Base-by-base conservation (phyloP, 2,113 vertebrate species). In the Macrotus californicus region DNA sequence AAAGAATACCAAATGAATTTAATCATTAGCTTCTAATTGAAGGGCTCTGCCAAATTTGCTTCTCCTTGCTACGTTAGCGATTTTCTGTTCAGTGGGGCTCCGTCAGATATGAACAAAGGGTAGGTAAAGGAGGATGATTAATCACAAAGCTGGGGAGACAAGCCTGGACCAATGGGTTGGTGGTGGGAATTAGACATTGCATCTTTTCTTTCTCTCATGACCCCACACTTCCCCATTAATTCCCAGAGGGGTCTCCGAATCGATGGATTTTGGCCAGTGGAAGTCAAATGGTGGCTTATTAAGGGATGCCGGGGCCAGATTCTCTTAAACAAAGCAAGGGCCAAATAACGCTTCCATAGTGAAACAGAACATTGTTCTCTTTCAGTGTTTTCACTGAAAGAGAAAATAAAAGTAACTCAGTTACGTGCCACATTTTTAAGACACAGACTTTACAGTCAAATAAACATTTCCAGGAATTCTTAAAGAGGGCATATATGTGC, bases 21-120 rank as follows among this genome's bases (percentile, higher is more conserved):
- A 94, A 96, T 95, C 92, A 97, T 94, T 97, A 97, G 96, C 77
- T 95, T 91, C 94, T 94, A 96, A 97, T 84, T 39, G 91, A 97
- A 94, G 69, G 56, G 16, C 88, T 86, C 80, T 92, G 93, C 94
- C 96, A 95, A 84, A 84, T 82, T 94, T 92, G 81, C 67, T 84
- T 94, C 87, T 85, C 77, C 39, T 80, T 69, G 72, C 89, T 92
- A 88, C 34, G 31, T 86, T 79, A 73, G 66, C 56, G 84, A 59
- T 91, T 95, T 95, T 95, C 92, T 92, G 48, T 97, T 87, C 41
- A 14, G 75, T 52, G 77, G 85, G 72, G 70, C 81, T 86, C 93
- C 89, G 90, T 94, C 92, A 92, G 76, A 96, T 70, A 69, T 79
- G 83, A 90, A 97, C 85, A 95, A 90, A 95, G 92, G 24, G 12